phyloP scores from a whole-genome alignment of 1,140 invertebrate genomes.

The Anadara kagoshimensis region DNA sequence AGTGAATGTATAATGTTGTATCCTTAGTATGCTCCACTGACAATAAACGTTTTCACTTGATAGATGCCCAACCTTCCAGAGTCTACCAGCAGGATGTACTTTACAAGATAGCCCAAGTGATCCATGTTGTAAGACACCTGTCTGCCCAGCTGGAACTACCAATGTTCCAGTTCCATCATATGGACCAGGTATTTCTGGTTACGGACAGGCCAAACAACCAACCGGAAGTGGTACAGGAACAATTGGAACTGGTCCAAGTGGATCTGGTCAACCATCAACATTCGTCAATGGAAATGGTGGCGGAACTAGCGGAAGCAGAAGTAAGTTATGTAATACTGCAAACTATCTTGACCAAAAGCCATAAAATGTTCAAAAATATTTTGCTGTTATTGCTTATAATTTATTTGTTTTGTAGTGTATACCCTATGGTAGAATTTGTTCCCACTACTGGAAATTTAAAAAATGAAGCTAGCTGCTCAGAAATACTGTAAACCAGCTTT shows the following conservation, averaged over 20 bases:
- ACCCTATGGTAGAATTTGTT: too few relatives aligned
- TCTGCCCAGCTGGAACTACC: slow-evolving; percentile 44
- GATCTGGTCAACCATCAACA: slow-evolving; percentile 7
- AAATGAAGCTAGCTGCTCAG: too few relatives aligned
- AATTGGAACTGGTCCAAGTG: neutral
- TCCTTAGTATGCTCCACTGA: too few relatives aligned
- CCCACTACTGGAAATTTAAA: too few relatives aligned
- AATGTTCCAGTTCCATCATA: slow-evolving; percentile 43
- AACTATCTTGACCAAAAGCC: too few relatives aligned
- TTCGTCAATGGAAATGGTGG: slow-evolving; percentile 20
- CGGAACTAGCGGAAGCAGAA: slow-evolving; percentile 18
- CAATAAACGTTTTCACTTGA: neutral
- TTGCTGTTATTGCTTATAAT: too few relatives aligned
- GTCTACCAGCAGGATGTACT: slow-evolving; percentile 52
- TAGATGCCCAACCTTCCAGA: slow-evolving; percentile 57
- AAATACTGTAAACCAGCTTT: too few relatives aligned
- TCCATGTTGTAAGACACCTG: slow-evolving; percentile 58
- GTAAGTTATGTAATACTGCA: neutral
- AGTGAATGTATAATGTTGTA: too few relatives aligned
- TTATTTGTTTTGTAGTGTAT: too few relatives aligned
- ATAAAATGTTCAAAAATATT: too few relatives aligned
- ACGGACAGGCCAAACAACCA: slow-evolving; percentile 37
- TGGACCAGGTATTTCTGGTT: slow-evolving; percentile 48
- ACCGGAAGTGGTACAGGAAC: slow-evolving; percentile 11
- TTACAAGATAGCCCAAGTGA: slow-evolving; percentile 56